phyloP scores from a whole-genome alignment of 2,888 invertebrate genomes.

The Alsophila aescularia region DNA sequence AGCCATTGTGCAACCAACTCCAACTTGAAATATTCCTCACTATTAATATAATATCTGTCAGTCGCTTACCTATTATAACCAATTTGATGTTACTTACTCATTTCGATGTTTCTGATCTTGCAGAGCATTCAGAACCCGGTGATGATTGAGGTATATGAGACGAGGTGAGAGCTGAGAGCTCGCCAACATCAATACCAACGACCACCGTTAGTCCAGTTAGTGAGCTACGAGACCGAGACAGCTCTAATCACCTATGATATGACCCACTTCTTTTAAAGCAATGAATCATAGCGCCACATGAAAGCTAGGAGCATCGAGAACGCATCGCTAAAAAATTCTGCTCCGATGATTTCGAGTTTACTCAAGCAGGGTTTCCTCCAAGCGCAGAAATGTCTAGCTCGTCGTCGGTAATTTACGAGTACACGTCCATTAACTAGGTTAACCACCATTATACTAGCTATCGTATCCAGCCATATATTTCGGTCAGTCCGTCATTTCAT shows the following conservation, averaged over 20 bases:
- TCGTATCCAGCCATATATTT: constrained; percentile 6
- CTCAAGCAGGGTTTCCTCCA: constrained; percentile 12
- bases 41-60: no score
- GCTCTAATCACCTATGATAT: constrained; percentile 28
- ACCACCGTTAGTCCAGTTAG: constrained; percentile 19
- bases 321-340: constrained; percentile 13
- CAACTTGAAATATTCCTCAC: no score
- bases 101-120: no score
- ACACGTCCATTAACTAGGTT: constrained; percentile 17
- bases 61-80: no score
- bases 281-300: constrained; percentile 25
- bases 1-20: no score
- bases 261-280: constrained; percentile 27
- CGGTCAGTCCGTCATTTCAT: constrained; percentile 7
- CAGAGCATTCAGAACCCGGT: background rate
- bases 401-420: constrained; percentile 17
- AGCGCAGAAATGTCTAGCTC: constrained; percentile 2
- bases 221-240: constrained; percentile 22
- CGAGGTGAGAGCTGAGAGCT: constrained; percentile 10
- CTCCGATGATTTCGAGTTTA: constrained; percentile 5
- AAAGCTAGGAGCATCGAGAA: constrained; percentile 13
- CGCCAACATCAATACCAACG: constrained; percentile 22
- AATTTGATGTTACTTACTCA: no score
- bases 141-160: constrained; percentile 2
- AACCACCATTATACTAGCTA: constrained; percentile 12